phyloP scores from a whole-genome alignment of 2,888 invertebrate genomes.

The Saturnia japonica region DNA sequence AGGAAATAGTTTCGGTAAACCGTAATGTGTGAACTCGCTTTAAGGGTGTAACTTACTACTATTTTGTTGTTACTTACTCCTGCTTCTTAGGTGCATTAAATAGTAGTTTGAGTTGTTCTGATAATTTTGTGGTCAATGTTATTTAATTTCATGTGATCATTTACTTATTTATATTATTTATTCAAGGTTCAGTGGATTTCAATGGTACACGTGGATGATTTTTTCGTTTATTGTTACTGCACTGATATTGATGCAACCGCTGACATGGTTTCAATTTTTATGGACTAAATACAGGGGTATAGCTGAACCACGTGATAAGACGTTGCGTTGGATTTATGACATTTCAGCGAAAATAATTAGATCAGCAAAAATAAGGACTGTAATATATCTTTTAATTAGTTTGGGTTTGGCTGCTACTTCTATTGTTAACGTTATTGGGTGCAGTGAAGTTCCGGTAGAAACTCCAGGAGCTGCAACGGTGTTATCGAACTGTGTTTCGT shows the following conservation, averaged over 20 bases:
- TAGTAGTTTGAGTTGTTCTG: neutral
- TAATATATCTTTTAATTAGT: constrained; percentile 86
- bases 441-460: constrained; percentile 53
- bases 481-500: constrained; percentile 73
- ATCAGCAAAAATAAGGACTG: constrained; percentile 83
- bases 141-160: neutral
- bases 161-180: constrained; percentile 10
- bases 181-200: constrained; percentile 59
- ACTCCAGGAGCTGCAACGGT: constrained; percentile 46
- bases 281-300: constrained; percentile 81
- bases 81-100: neutral
- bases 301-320: constrained; percentile 78
- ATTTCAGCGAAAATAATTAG: constrained; percentile 83
- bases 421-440: constrained; percentile 84
- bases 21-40: too few species aligned
- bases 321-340: constrained; percentile 82
- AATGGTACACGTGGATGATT: constrained; percentile 60
- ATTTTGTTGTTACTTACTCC: too few species aligned
- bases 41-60: neutral
- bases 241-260: constrained; percentile 82
- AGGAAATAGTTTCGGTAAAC: too few species aligned
- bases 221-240: constrained; percentile 46
- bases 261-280: constrained; percentile 89
- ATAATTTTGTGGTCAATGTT: neutral
- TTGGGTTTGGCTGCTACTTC: constrained; percentile 84